Percentiles rank a stretch among this genome's conserved stretches.
Evolutionary conservation across 2,888 invertebrate genomes (phyloP).

Genomic region (Pseudococcus longispinus): DNA sequence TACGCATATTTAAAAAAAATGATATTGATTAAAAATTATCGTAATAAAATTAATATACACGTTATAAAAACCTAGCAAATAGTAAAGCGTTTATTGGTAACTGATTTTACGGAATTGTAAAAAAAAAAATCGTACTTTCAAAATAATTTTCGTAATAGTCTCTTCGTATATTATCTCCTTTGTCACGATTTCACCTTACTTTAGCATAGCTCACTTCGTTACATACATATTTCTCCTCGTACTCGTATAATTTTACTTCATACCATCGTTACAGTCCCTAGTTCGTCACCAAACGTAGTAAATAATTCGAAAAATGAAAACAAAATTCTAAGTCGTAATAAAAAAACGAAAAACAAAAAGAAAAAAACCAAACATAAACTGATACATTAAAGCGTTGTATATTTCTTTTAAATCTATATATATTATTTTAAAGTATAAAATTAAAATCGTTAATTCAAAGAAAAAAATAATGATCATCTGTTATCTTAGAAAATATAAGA

Average conservation of each 20-base stretch:
- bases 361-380: neutral
- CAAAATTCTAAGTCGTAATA: neutral
- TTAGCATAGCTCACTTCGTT: too few relatives aligned
- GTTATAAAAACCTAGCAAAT: slow-evolving; percentile 46
- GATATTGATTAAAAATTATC: slow-evolving; percentile 32
- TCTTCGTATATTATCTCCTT: neutral
- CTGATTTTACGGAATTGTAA: slow-evolving; percentile 47
- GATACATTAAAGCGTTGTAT: slow-evolving; percentile 37
- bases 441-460: slow-evolving; percentile 32
- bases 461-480: slow-evolving; percentile 31
- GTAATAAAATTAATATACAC: slow-evolving; percentile 39
- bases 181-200: neutral
- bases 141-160: slow-evolving; percentile 16
- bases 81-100: slow-evolving; percentile 52
- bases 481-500: slow-evolving; percentile 9
- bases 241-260: neutral
- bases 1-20: slow-evolving; percentile 25
- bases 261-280: neutral
- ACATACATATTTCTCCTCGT: neutral
- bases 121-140: neutral
- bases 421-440: slow-evolving; percentile 8
- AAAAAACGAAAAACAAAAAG: neutral
- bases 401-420: slow-evolving; percentile 13
- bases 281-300: neutral
- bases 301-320: neutral